Conservation (phyloP, 2,113 vertebrate species). For the Myotis davidii region DNA sequence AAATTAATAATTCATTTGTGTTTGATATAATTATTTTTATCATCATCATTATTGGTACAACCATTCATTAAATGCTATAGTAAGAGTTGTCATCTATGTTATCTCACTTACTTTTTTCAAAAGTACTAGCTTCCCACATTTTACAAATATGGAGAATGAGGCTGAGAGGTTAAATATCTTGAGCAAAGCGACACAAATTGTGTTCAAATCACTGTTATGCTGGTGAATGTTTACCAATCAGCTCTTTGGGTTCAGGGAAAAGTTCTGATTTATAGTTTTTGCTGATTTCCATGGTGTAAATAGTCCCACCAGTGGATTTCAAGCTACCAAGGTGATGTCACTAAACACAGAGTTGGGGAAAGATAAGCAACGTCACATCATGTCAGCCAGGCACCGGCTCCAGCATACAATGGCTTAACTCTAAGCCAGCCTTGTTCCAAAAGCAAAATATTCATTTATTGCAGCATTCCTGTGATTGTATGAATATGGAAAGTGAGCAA, state of each 20-base stretch:
- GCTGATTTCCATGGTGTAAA: background rate
- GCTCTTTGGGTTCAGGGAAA: background rate
- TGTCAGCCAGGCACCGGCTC: background rate
- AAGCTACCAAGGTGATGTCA: background rate
- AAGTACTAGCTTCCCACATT: slow-evolving; percentile 3
- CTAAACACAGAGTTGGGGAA: background rate
- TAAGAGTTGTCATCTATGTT: background rate
- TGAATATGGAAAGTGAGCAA: background rate
- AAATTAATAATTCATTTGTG: background rate
- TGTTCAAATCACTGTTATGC: background rate
- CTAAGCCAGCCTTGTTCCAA: background rate
- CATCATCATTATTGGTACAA: background rate
- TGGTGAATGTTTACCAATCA: background rate
- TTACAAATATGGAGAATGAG: background rate
- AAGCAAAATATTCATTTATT: background rate
- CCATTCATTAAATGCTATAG: background rate
- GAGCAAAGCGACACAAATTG: background rate
- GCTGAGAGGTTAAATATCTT: background rate
- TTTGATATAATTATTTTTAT: slow-evolving; percentile 1
- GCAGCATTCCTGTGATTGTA: background rate
- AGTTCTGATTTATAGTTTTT: background rate
- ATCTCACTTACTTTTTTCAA: background rate
- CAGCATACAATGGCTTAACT: no score
- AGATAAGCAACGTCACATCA: background rate
- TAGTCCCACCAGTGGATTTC: background rate